These are phyloP conservation scores for Macrophya annulata DNA, from an alignment of 2,888 invertebrate species.

Conservation along the genomic window DNA sequence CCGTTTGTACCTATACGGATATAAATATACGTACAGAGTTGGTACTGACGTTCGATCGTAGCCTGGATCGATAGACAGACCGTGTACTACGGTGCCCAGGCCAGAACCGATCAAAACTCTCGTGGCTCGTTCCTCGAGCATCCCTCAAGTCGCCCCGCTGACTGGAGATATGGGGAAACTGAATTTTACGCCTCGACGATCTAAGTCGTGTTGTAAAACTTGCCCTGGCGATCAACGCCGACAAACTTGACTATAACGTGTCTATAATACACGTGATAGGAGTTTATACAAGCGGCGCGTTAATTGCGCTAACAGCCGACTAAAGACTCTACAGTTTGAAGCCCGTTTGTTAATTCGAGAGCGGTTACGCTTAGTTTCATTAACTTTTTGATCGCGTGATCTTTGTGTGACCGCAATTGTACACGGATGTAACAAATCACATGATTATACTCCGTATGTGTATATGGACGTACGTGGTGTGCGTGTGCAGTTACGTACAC, in stretches of 20 bases:
- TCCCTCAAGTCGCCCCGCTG: background rate
- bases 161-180: background rate
- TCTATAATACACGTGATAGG: background rate
- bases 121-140: too few species aligned
- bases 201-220: background rate
- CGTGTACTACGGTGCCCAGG: constrained; percentile 4
- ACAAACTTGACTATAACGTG: background rate
- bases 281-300: background rate
- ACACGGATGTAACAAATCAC: too few species aligned
- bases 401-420: too few species aligned
- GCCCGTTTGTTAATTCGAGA: background rate
- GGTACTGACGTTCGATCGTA: constrained; percentile 25
- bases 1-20: background rate
- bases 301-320: too few species aligned
- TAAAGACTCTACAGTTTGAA: background rate
- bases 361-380: background rate
- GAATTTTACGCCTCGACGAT: background rate
- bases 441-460: background rate
- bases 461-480: background rate
- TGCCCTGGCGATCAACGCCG: background rate
- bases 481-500: background rate
- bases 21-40: background rate
- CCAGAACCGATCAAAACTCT: constrained; percentile 11
- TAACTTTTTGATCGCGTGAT: background rate
- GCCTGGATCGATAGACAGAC: constrained; percentile 22